These are phyloP conservation scores for Galaxea fascicularis DNA, from an alignment of 92 coral and sea anemone species.

Conservation along the genomic window DNA sequence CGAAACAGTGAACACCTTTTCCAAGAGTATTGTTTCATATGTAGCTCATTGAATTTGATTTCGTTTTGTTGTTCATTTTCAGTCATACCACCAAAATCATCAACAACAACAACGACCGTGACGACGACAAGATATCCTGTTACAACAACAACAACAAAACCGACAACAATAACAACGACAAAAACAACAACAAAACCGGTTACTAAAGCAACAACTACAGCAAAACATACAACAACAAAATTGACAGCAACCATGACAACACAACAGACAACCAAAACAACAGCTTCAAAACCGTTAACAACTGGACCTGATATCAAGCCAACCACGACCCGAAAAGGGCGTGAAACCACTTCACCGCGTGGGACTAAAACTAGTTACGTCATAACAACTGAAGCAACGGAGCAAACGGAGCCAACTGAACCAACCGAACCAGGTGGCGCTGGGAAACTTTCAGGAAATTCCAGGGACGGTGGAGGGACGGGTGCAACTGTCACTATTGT, in stretches of 20 bases:
- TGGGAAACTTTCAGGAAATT: not conserved
- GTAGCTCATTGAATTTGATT: not conserved
- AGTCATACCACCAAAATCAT: not conserved
- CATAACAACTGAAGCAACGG: not conserved
- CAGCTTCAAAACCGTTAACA: not conserved
- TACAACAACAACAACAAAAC: not conserved
- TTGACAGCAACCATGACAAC: not conserved
- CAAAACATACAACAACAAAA: not conserved
- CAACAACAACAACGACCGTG: not conserved
- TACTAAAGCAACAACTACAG: not conserved
- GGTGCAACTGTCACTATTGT: not conserved
- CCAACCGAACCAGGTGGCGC: not conserved
- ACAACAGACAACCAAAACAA: not conserved
- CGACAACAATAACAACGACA: not conserved
- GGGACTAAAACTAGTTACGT: not conserved
- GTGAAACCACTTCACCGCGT: not conserved
- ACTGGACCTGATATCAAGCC: not conserved
- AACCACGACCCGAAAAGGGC: not conserved
- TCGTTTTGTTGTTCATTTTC: not conserved
- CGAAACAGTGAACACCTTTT: no score
- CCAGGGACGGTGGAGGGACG: not conserved
- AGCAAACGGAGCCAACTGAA: not conserved
- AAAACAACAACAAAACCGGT: not conserved
- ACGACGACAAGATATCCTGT: not conserved
- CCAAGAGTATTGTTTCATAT: not conserved